A percentile compares a stretch with the other conserved stretches of the same genome.
Evolutionary conservation across 30 jellyfish, hydroid and myxozoan species (phyloP).

Genomic region (Chrysaora quinquecirrha): DNA sequence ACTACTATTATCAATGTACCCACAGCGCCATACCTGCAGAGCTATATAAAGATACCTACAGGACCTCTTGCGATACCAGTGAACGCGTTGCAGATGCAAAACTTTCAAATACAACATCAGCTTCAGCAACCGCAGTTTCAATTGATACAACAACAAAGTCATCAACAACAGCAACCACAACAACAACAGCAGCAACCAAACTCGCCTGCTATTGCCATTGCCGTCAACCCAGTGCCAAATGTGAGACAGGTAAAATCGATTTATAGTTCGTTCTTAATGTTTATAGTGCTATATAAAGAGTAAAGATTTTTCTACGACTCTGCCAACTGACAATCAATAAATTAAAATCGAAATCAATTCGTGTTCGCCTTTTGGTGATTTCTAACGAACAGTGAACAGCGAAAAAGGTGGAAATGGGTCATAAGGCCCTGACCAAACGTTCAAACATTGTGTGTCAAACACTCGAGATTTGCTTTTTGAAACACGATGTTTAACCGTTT

Average conservation of each 20-base stretch:
- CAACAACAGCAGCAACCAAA: slow-evolving; percentile 26
- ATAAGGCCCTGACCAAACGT: too few species aligned
- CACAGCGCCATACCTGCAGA: slow-evolving; percentile 43
- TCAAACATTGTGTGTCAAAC: too few species aligned
- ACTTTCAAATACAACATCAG: slow-evolving; percentile 83
- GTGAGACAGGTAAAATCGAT: slow-evolving; percentile 47
- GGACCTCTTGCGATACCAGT: slow-evolving; percentile 54
- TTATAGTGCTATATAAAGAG: too few species aligned
- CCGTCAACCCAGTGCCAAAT: slow-evolving; percentile 42
- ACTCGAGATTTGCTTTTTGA: too few species aligned
- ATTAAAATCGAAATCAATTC: too few species aligned
- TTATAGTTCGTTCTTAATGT: neutral
- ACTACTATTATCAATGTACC: slow-evolving; percentile 9
- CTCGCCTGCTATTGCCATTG: slow-evolving; percentile 32
- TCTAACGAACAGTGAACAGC: neutral
- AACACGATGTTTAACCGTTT: too few species aligned
- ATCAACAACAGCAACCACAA: slow-evolving; percentile 70
- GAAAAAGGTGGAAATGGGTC: too few species aligned
- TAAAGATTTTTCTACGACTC: too few species aligned
- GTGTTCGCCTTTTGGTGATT: too few species aligned
- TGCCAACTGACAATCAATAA: too few species aligned
- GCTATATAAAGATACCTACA: slow-evolving; percentile 38
- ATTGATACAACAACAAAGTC: slow-evolving; percentile 76
- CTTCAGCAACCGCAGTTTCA: slow-evolving; percentile 68
- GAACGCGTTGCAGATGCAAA: slow-evolving; percentile 73